Base-by-base conservation (phyloP, 2,797 vertebrate genomes). In the Momotus momota region DNA sequence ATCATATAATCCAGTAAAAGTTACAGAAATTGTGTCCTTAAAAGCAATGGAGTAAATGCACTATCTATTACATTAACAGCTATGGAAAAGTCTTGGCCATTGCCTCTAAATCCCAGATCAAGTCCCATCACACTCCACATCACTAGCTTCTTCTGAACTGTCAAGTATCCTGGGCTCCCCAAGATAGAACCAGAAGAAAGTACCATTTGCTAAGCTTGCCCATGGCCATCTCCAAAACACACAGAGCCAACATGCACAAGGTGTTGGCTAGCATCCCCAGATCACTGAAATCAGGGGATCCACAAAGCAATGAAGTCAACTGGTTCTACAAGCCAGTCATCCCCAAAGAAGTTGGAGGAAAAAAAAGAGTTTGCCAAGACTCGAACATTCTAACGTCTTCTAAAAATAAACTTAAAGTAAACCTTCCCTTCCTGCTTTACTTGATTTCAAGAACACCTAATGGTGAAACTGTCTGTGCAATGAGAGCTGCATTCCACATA, bases 1-100 rank as follows among this genome's bases (percentile, higher is more conserved):
- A 85, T 90, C 88, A 52, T 23, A 88, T 3, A 90, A 90, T 86
- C 77, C 88, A 93, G 74, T 11, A 92, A 74, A 80, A 95, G 80
- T 85, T 66, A 90, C 55, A 92, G n/a, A 74, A 87, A 9, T 46
- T 70, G 64, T 49, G 52, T 33, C 64, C 86, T 70, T 84, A 75
- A 86, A 92, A 35, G 62, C 40, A 89, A 74, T 10, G 33, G 54
- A 90, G 35, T 66, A 87, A 92, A 91, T 27, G 43, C 49, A 65
- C 52, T 57, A 75, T 60, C 51, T 75, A n/a, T 35, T 61, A 41
- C 29, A 60, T 25, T 57, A 86, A 33, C 13, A 57, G 43, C 41
- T 46, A 79, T 1, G 10, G 70, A 77, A 51, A 40, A 58, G 54
- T 26, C 14, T 25, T 58, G 29, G 70, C 70, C 23, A n/a, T 2